Percentiles rank a stretch among this genome's conserved stretches.
Conservation (phyloP, 2,888 invertebrate genomes). For the Tachystola acroxantha region DNA sequence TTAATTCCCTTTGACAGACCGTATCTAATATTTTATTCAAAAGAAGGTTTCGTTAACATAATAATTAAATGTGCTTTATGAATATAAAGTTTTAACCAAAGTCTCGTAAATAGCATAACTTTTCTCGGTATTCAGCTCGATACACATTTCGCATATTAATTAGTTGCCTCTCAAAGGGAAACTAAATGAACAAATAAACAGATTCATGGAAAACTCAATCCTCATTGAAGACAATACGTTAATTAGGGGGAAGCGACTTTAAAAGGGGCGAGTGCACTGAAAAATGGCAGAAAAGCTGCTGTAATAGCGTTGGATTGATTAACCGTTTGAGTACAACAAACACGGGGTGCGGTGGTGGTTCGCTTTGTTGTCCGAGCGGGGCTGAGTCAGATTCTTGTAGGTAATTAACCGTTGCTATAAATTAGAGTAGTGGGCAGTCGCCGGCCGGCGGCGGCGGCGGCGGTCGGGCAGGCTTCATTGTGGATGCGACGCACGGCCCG, state of each 20-base stretch:
- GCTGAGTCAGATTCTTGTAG: conserved; percentile 60
- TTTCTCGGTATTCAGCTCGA: conserved; percentile 64
- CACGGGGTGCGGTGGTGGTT: conserved; percentile 26
- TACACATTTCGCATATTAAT: conserved; percentile 71
- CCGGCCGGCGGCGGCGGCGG: conserved; percentile 12
- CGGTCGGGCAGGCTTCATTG: conserved; percentile 45
- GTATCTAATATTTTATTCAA: conserved; percentile 73
- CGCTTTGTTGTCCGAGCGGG: conserved; percentile 34
- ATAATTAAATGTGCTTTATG: conserved; percentile 76
- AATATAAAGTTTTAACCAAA: conserved; percentile 71
- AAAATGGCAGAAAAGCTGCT: background rate
- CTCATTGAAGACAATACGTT: conserved; percentile 9
- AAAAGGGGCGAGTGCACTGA: background rate
- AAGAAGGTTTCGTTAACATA: conserved; percentile 74
- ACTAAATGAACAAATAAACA: conserved; percentile 27
- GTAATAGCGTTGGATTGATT: conserved; percentile 14
- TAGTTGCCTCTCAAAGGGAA: conserved; percentile 29
- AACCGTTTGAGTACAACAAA: conserved; percentile 25
- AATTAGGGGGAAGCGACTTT: conserved; percentile 7
- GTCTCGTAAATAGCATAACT: conserved; percentile 66
- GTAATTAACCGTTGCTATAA: conserved; percentile 69
- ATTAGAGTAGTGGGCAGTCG: conserved; percentile 38
- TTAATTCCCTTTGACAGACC: conserved; percentile 67
- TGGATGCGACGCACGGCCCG: conserved; percentile 47
- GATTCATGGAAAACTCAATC: conserved; percentile 7